Percentiles rank a stretch among this genome's conserved stretches.
phyloP scores from a whole-genome alignment of 2,113 vertebrate species.

The Chunga burmeisteri region DNA sequence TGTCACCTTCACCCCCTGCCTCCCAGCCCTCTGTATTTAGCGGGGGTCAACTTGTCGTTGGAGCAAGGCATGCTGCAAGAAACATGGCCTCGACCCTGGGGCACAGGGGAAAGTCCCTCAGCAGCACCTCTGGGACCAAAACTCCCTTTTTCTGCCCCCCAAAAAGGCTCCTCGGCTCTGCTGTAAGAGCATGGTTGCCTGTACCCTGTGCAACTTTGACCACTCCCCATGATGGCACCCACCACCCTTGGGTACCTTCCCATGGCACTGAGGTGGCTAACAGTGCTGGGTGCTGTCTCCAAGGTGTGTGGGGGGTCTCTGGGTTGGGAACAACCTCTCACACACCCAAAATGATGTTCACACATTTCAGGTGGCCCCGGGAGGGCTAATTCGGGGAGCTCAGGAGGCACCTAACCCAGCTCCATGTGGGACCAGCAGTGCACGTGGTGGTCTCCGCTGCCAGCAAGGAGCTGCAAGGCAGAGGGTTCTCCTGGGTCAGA shows the following conservation, averaged over 20 bases:
- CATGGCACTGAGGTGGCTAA: not conserved
- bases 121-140: not conserved
- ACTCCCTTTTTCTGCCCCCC: not conserved
- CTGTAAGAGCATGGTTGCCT: not conserved
- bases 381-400: not conserved
- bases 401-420: not conserved
- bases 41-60: fast-evolving
- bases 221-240: not conserved
- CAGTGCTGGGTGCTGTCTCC: not conserved
- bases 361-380: not conserved
- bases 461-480: fast-evolving
- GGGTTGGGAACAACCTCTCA: not conserved
- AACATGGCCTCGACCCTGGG: fast-evolving
- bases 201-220: not conserved
- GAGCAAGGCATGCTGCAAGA: not conserved
- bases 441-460: not conserved
- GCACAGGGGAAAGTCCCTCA: not conserved
- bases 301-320: not conserved
- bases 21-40: not conserved
- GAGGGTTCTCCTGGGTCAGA: fast-evolving
- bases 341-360: not conserved
- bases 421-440: not conserved
- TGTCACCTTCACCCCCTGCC: not conserved
- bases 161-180: not conserved
- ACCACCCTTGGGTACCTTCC: not conserved